phyloP scores from a whole-genome alignment of 35 echinoderm and acorn worm species.

The Chiridota heheva region DNA sequence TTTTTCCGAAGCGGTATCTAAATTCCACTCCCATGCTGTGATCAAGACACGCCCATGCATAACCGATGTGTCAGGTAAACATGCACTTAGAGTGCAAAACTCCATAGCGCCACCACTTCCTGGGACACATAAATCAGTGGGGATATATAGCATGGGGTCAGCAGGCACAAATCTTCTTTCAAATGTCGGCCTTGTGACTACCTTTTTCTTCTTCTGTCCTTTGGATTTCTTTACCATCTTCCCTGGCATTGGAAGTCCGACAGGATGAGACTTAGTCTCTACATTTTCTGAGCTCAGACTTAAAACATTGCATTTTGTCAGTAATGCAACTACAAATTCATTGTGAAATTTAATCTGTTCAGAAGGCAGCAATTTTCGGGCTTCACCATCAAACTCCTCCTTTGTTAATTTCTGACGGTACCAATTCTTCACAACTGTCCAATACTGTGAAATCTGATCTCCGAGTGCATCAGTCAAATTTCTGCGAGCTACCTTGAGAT shows the following conservation, averaged over 20 bases:
- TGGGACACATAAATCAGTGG: slow-evolving; percentile 53
- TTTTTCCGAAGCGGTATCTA: slow-evolving; percentile 66
- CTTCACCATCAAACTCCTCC: slow-evolving; percentile 90
- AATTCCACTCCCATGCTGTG: slow-evolving; percentile 87
- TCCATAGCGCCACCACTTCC: slow-evolving; percentile 46
- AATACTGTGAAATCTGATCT: slow-evolving; percentile 31
- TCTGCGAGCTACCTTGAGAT: slow-evolving; percentile 29
- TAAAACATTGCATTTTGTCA: slow-evolving; percentile 75
- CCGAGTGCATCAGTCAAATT: slow-evolving; percentile 18
- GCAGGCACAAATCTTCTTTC: slow-evolving; percentile 80
- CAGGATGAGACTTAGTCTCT: slow-evolving; percentile 28
- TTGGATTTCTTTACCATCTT: slow-evolving; percentile 68
- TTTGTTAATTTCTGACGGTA: slow-evolving; percentile 66
- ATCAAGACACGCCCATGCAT: slow-evolving; percentile 84
- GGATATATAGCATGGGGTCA: slow-evolving; percentile 62
- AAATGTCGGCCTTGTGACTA: slow-evolving; percentile 60
- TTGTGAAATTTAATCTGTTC: slow-evolving; percentile 80
- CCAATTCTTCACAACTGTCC: slow-evolving; percentile 48
- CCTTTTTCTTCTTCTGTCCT: slow-evolving; percentile 75
- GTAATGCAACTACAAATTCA: slow-evolving; percentile 85
- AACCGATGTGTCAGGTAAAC: slow-evolving; percentile 74
- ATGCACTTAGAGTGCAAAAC: slow-evolving; percentile 68
- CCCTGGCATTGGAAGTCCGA: slow-evolving; percentile 25
- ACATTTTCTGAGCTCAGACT: slow-evolving; percentile 26
- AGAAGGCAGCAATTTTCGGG: slow-evolving; percentile 55